A percentile compares a stretch with the other conserved stretches of the same genome.
Evolutionary conservation across 1,140 invertebrate species (phyloP).

Genomic region (Drosophila santomea): DNA sequence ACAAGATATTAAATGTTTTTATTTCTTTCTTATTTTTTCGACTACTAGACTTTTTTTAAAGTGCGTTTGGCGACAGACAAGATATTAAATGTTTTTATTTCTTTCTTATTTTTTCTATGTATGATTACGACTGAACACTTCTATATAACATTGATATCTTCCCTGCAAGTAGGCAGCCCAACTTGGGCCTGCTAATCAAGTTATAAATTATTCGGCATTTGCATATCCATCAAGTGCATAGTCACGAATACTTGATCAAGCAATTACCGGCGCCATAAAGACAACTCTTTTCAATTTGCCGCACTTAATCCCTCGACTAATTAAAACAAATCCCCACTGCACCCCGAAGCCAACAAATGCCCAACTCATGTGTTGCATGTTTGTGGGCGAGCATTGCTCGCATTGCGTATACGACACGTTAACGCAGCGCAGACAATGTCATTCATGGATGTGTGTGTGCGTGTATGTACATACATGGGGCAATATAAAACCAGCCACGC

Average conservation of each 20-base stretch:
- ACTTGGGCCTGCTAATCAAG: constrained; percentile 28
- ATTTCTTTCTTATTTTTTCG: background rate
- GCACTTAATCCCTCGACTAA: constrained; percentile 59
- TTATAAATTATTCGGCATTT: constrained; percentile 44
- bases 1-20: background rate
- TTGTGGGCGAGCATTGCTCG: constrained; percentile 48
- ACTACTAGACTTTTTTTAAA: too few relatives aligned
- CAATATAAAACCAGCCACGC: constrained; percentile 22
- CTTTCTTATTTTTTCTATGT: background rate
- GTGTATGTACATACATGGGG: constrained; percentile 1
- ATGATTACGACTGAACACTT: constrained; percentile 18
- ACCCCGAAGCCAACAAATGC: constrained; percentile 1
- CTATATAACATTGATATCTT: constrained; percentile 24
- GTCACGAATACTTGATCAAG: constrained; percentile 34
- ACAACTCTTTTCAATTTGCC: constrained; percentile 46
- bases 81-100: background rate
- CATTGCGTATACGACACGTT: constrained; percentile 70
- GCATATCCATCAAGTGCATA: constrained; percentile 31
- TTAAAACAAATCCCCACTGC: constrained; percentile 64
- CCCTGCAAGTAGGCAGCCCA: background rate
- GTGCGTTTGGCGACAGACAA: too few relatives aligned
- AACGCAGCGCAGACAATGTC: constrained; percentile 38
- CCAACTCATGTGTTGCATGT: constrained; percentile 6
- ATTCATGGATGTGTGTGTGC: background rate
- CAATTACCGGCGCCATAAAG: constrained; percentile 30